phyloP scores from a whole-genome alignment of 2,113 vertebrate genomes.

The Oenanthe oenanthe region DNA sequence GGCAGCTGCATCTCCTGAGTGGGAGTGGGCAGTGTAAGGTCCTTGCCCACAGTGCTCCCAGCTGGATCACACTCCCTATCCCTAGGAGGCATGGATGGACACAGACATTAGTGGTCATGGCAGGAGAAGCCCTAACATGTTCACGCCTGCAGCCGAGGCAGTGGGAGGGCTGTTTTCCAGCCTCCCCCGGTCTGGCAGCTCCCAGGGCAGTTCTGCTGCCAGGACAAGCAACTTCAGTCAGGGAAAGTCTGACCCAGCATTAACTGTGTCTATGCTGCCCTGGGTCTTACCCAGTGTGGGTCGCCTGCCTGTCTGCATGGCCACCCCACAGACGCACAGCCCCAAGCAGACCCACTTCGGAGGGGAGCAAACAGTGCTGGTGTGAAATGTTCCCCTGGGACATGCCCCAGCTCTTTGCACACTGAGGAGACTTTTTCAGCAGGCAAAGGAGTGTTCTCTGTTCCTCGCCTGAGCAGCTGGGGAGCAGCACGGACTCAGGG shows the following conservation, averaged over 20 bases:
- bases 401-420: not conserved
- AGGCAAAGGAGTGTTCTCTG: not conserved
- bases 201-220: not conserved
- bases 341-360: not conserved
- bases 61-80: not conserved
- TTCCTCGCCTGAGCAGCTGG: not conserved
- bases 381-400: fast-evolving
- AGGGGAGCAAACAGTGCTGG: not conserved
- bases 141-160: not conserved
- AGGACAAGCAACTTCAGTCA: not conserved
- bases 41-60: fast-evolving
- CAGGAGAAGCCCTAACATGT: not conserved
- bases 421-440: not conserved
- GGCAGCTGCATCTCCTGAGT: not conserved
- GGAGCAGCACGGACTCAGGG: not conserved
- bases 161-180: not conserved
- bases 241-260: not conserved
- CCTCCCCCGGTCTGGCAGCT: not conserved
- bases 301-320: fast-evolving
- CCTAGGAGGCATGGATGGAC: not conserved
- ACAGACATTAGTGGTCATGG: not conserved
- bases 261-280: not conserved
- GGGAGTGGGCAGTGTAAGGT: not conserved
- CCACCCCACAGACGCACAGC: fast-evolving
- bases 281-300: not conserved